Evolutionary conservation across 2,888 invertebrate genomes (phyloP), one percentile per base, ranked within the genome.

Genomic region (Metalampra italica): DNA sequence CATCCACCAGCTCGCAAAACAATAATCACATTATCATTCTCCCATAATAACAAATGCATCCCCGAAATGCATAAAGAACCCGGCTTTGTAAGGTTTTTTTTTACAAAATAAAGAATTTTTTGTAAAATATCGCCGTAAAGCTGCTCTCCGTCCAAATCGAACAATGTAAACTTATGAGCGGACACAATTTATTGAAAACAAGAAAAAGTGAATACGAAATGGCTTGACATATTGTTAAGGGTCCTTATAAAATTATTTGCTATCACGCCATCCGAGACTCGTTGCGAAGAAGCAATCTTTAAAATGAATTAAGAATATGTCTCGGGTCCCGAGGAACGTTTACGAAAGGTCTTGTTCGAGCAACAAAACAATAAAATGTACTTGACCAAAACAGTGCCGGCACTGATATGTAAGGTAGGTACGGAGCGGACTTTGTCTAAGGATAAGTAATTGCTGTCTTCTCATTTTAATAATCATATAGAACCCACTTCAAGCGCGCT

Each of bases 11-110:
- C 79, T 82, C 79, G 85, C 88, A 87, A 89, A 88, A 89, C 87
- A 89, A 87, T 89, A 88, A 87, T 87, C 84, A 87, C 78, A 86
- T 87, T 86, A 89, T 88, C 82, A 86, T 87, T 85, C 79, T 83
- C 78, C 78, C 82, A 84, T 85, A 86, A 85, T 85, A 87, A 85
- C 83, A 82, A 86, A 88, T 80, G 84, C 77, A 78, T 75, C 61
- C 68, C 74, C 77, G 64, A 81, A 83, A 84, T 78, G 78, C 87
- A 86, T 86, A 87, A 86, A 87, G 86, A 86, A 85, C 69, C 73
- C 70, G 78, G 3, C 80, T 78, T 82, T 79, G 72, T 78, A 68
- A 62, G 55, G 63, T 76, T 78, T 80, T 59, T 64, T 62, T 61
- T 72, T 36, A 36, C 53, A 57, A 62, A 67, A 68, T 71, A 63